Base-by-base conservation (phyloP, 1,140 invertebrate species). In the Phthorimaea operculella region DNA sequence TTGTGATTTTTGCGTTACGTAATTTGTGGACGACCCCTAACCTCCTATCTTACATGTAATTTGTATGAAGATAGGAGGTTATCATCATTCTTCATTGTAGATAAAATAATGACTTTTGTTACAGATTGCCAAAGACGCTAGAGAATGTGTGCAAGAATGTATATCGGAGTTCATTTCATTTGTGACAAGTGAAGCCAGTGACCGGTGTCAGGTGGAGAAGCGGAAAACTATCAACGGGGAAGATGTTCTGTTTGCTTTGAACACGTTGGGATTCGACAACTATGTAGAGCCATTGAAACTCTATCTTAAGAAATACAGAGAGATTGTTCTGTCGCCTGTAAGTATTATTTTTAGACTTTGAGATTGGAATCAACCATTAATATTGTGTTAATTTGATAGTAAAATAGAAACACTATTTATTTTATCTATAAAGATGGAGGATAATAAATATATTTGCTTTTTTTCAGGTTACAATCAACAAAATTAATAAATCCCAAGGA, bases 101-200 rank as follows among this genome's bases (percentile, higher is more conserved):
- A n/a, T n/a, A n/a, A 28, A 28, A 28, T 28, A 28, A n/a, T n/a
- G 21, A 28, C 2, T 28, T 28, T 39, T 39, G 12, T 54, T 88
- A 52, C 81, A 94, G 92, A 98, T 99, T 71, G 96, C 98, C 0
- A 99, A 99, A 89, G 98, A 99, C 88, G 97, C 98, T 0, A 90
- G 99, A 65, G 98, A 99, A 87, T 99, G 97, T 88, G 96, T 99
- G 15, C 98, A 99, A 86, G 98, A 99, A 85, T 99, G 98, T 88
- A 98, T 99, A 36, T 99, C 97, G 0, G 98, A 99, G 78, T 99
- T 99, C 76, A 98, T 99, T 71, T 98, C 96, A 63, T 99, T 99
- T 76, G 97, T 99, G 49, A 99, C 98, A 0, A 98, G 96, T 73
- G 98, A 99, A 88, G 97, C 97, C 0, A 97, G 96, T 79, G 97